These are phyloP conservation scores for Agrypnia vestita DNA, from an alignment of 1,140 invertebrate species.

Conservation along the genomic window DNA sequence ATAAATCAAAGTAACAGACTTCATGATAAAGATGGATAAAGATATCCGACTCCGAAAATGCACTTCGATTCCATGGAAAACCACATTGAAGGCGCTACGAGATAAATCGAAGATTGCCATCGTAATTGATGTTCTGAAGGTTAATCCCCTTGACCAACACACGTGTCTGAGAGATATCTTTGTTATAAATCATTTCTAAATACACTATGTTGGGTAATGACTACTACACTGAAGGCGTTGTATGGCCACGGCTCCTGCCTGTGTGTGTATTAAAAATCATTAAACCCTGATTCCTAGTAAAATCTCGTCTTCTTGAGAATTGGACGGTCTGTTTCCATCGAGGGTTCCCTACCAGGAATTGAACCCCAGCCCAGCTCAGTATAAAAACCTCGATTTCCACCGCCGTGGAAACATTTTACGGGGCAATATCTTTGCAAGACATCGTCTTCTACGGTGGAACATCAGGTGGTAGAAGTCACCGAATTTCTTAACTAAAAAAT, in stretches of 20 bases:
- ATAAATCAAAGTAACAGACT: too few species aligned
- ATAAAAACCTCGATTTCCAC: conserved; percentile 62
- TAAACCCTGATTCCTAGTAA: conserved; percentile 61
- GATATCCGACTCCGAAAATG: background rate
- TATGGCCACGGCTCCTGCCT: background rate
- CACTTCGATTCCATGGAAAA: conserved; percentile 19
- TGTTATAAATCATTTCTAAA: conserved; percentile 40
- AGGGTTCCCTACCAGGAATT: conserved; percentile 60
- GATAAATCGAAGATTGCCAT: conserved; percentile 35
- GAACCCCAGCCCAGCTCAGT: conserved; percentile 55
- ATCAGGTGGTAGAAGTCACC: conserved; percentile 13
- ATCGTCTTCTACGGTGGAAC: conserved; percentile 48
- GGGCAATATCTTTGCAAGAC: conserved; percentile 61
- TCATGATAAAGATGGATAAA: background rate
- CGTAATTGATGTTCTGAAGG: conserved; percentile 26
- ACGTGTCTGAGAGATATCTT: background rate
- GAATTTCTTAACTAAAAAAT: background rate
- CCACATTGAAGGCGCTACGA: conserved; percentile 4
- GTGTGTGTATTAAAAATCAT: conserved; percentile 58
- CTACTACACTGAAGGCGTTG: conserved; percentile 19
- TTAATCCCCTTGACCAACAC: conserved; percentile 1
- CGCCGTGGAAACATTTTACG: conserved; percentile 58
- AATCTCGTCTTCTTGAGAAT: conserved; percentile 57
- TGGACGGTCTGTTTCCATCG: conserved; percentile 54
- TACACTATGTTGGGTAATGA: background rate